Conservation (phyloP, 1,140 invertebrate species). For the Odontomachus brunneus region DNA sequence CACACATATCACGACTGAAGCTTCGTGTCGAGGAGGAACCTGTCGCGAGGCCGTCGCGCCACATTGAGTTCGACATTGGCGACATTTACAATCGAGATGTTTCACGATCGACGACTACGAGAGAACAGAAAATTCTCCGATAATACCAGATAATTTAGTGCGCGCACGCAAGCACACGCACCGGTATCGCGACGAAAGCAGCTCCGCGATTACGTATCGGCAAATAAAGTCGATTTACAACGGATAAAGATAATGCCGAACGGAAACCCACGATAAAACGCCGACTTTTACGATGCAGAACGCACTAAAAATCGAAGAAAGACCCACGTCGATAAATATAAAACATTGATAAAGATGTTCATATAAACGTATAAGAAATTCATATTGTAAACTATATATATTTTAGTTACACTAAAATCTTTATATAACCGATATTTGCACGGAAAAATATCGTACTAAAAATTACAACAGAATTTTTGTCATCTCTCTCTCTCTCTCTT, state of each 20-base stretch:
- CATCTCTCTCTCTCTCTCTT: too few relatives aligned
- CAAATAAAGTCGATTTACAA: conserved; percentile 25
- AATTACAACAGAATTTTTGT: too few relatives aligned
- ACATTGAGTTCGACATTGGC: conserved; percentile 39
- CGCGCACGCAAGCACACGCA: too few relatives aligned
- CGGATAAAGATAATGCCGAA: conserved; percentile 37
- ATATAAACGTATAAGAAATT: not conserved
- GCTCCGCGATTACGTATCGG: not conserved
- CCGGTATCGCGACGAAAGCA: not conserved
- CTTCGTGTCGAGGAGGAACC: not conserved
- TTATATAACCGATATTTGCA: too few relatives aligned
- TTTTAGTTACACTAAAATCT: too few relatives aligned
- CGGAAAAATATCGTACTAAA: too few relatives aligned
- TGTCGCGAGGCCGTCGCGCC: conserved; percentile 8
- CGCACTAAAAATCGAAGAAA: not conserved
- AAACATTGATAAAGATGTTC: conserved; percentile 6
- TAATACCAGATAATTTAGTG: conserved; percentile 18
- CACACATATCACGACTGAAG: conserved; percentile 46
- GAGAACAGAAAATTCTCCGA: not conserved
- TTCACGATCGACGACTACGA: not conserved
- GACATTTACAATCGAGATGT: conserved; percentile 26
- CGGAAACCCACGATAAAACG: not conserved
- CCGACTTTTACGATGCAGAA: conserved; percentile 13
- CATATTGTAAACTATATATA: too few relatives aligned
- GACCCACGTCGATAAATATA: not conserved